Base-by-base conservation (phyloP, 2,797 vertebrate genomes). In the Linurgus olivaceus region DNA sequence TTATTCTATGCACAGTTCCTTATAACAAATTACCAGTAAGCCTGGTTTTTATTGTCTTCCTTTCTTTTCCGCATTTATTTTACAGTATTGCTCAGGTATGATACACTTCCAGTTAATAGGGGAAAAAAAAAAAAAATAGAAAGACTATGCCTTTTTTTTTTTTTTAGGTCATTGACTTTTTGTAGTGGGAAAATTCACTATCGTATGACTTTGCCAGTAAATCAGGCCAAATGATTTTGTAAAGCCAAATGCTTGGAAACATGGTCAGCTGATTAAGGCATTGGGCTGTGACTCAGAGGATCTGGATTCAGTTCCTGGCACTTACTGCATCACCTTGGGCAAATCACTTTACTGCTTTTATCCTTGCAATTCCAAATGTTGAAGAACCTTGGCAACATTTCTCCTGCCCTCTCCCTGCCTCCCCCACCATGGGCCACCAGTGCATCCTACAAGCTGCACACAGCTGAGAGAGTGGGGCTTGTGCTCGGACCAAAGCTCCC, bases 201-300 rank as follows among this genome's bases (percentile, higher is more conserved):
- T 70, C 0, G 1, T 83, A 88, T 93, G 73, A 75, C 95, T 96
- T 94, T 95, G 89, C 94, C 95, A 95, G 96, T 94, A 96, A 96
- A 90, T 95, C 79, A 94, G 73, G 82, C 89, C 91, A 93, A 88
- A 55, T 42, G 89, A 68, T 91, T 94, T 81, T 91, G 76, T 95
- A 94, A 91, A 97, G 76, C 94, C 82, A 96, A 96, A 88, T 96
- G 82, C 91, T 90, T 95, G 91, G 95, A 97, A 96, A 91, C 93
- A 73, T n/a, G 85, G 82, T 95, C 95, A 93, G 89, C 94, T 97
- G 94, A 96, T 96, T 94, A 93, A 96, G 85, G 79, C 85, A 91
- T 28, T 94, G 87, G 73, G 76, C 93, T 96, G 59, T 96, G 94
- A 97, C 93, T 96, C 96, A 96, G 91, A 87, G 93, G 91, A 90